Conservation (phyloP, 1,140 invertebrate species). For the Calliopsis andreniformis region DNA sequence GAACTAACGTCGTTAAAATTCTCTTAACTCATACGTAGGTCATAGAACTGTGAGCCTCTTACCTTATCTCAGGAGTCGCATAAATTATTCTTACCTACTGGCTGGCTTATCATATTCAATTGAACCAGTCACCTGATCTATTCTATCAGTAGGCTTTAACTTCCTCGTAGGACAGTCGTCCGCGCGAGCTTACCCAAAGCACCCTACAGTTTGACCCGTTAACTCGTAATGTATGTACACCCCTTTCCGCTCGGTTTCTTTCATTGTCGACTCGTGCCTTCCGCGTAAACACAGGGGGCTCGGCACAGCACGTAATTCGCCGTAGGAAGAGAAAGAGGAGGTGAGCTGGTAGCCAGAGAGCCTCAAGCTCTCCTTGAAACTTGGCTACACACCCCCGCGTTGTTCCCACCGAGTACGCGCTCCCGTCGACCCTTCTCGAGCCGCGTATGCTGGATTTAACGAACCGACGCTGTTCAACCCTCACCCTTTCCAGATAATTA, state of each 20-base stretch:
- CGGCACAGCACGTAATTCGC: constrained; percentile 33
- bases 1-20: too few relatives aligned
- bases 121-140: too few relatives aligned
- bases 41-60: too few relatives aligned
- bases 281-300: constrained; percentile 19
- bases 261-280: constrained; percentile 32
- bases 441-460: constrained; percentile 38
- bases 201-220: constrained; percentile 4
- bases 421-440: constrained; percentile 2
- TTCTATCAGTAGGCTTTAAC: too few relatives aligned
- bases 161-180: not conserved
- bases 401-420: constrained; percentile 11
- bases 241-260: constrained; percentile 41
- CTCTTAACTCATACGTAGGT: too few relatives aligned
- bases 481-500: constrained; percentile 40
- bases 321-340: not conserved
- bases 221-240: constrained; percentile 23
- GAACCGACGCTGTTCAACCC: constrained; percentile 34
- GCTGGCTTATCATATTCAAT: too few relatives aligned
- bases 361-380: constrained; percentile 9
- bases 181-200: not conserved
- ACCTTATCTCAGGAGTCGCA: too few relatives aligned
- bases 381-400: constrained; percentile 12
- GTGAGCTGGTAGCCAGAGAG: not conserved
- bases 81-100: too few relatives aligned